Evolutionary conservation across 2,888 invertebrate genomes (phyloP), one percentile per base, ranked within the genome.

Genomic region (Mythimna impura): DNA sequence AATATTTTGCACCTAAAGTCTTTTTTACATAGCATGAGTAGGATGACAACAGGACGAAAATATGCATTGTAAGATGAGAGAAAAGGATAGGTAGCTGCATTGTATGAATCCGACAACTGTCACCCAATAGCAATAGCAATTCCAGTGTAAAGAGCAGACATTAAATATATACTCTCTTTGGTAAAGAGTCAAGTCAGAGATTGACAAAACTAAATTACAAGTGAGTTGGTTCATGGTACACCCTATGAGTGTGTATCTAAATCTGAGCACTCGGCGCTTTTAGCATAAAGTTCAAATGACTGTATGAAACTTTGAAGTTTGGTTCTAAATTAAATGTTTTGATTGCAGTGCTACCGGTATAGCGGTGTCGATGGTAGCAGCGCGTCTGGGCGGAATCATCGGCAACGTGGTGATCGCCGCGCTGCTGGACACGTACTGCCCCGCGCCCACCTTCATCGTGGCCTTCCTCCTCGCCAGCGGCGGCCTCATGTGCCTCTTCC

Each of bases 401-500:
- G 98, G 98, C 71, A 98, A 98, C 94, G 97, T 99, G 86, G 98
- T 98, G 75, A 99, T 99, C 88, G 99, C 99, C 43, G 97, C 98
- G 79, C 96, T 99, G 70, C 96, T 99, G 85, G 99, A 99, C 95
- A 96, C 97, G 85, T 98, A 98, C 94, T 99, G 99, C 95, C 98
- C 98, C 54, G 98, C 99, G 80, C 99, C 99, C 68, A 98, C 99
- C 84, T 98, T 99, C 94, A 98, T 99, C 85, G 98, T 99, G 65
- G 98, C 99, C 82, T 97, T 97, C 47, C 97, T 99, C 81, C 97
- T 99, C 82, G 98, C 98, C 87, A 97, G 98, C 89, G 99, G 99
- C 91, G 99, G 99, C 77, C 97, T 99, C 82, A 97, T 98, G 96
- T 98, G 99, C 94, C 97, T 99, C 90, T 97, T 98, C 96, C 96